A percentile compares a stretch with the other conserved stretches of the same genome.
Conservation (phyloP, 1,140 invertebrate species). For the Diprion similis region DNA sequence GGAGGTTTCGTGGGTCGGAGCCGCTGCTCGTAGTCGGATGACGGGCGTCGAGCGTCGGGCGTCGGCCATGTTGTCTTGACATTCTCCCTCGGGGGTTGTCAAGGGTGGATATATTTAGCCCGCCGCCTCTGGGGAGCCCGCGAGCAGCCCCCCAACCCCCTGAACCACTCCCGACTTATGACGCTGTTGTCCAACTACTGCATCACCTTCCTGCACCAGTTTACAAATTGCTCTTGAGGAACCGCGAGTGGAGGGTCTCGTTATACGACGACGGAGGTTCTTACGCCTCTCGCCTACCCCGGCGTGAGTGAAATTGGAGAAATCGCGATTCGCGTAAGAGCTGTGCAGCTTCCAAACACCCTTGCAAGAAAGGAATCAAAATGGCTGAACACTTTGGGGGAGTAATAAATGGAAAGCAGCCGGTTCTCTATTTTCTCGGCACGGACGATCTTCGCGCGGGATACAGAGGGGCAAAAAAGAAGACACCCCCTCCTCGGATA, state of each 20-base stretch:
- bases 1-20: slow-evolving; percentile 19
- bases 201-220: neutral
- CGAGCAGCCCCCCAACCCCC: slow-evolving; percentile 29
- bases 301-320: no score
- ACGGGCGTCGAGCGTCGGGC: slow-evolving; percentile 62
- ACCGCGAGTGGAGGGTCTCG: no score
- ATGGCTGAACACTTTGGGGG: neutral
- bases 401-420: slow-evolving; percentile 37
- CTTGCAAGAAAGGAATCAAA: neutral
- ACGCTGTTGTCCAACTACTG: slow-evolving; percentile 54
- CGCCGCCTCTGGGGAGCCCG: slow-evolving; percentile 59
- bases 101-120: slow-evolving; percentile 63
- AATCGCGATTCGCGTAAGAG: neutral
- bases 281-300: no score
- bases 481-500: slow-evolving; percentile 19
- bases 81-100: slow-evolving; percentile 59
- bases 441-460: neutral
- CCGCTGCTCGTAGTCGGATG: slow-evolving; percentile 48
- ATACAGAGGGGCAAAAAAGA: slow-evolving; percentile 23
- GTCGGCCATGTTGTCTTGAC: slow-evolving; percentile 65
- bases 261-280: no score
- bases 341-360: neutral
- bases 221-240: neutral
- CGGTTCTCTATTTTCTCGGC: neutral
- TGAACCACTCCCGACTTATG: slow-evolving; percentile 57